These are phyloP conservation scores for Xiphophorus maculatus DNA, from an alignment of 2,113 vertebrate species.

Conservation along the genomic window DNA sequence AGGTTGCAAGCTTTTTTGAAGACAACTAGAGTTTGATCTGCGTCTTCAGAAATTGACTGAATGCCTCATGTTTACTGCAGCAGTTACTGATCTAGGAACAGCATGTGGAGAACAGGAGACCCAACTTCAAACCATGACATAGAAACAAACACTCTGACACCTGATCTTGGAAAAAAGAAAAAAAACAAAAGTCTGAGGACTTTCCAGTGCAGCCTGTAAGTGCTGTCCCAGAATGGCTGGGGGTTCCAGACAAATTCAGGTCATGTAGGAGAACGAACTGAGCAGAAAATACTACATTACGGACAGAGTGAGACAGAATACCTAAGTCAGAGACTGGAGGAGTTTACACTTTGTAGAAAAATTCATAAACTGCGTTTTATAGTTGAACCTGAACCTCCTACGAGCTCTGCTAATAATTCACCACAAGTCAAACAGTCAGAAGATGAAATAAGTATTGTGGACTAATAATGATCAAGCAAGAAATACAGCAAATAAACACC, in stretches of 20 bases:
- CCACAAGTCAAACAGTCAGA: constrained; percentile 52
- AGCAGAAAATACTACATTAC: constrained; percentile 4
- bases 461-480: not conserved
- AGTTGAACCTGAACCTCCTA: constrained; percentile 18
- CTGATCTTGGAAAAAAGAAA: constrained; percentile 64
- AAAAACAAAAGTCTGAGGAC: constrained; percentile 57
- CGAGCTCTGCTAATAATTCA: constrained; percentile 72
- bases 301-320: not conserved
- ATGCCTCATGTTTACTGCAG: not conserved
- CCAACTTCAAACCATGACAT: constrained; percentile 12
- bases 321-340: not conserved
- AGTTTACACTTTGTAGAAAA: not conserved
- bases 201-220: constrained; percentile 28
- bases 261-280: constrained; percentile 40
- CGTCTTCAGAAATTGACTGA: not conserved
- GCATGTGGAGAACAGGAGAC: not conserved
- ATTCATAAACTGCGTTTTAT: not conserved
- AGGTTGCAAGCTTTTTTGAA: too few relatives aligned
- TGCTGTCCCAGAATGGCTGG: constrained; percentile 40
- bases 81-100: not conserved
- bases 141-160: constrained; percentile 71
- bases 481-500: not conserved
- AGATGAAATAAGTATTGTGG: not conserved
- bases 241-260: constrained; percentile 70
- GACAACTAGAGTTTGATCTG: too few relatives aligned